Evolutionary conservation across 2,113 vertebrate species (phyloP).

Genomic region (Carassius auratus): DNA sequence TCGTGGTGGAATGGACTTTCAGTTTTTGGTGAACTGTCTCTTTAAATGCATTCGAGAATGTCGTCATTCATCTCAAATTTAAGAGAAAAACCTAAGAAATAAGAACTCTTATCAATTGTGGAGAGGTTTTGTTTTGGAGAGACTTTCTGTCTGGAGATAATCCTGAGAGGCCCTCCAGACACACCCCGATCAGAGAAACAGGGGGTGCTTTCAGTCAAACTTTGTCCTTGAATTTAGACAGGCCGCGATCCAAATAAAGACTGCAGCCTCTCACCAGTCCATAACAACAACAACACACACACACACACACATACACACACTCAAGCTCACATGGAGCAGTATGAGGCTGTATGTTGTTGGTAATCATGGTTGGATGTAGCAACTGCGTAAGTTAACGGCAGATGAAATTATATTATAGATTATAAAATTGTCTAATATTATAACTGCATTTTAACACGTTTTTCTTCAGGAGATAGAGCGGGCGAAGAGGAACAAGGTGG

Average conservation of each 20-base stretch:
- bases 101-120: background rate
- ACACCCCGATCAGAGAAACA: conserved; percentile 30
- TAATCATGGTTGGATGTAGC: conserved; percentile 46
- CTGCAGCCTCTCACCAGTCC: background rate
- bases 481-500: conserved; percentile 86
- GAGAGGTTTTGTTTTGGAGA: too few species aligned
- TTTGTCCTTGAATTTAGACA: conserved; percentile 26
- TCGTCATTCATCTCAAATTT: too few species aligned
- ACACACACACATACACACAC: too few species aligned
- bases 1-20: too few species aligned
- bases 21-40: background rate
- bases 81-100: too few species aligned
- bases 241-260: conserved; percentile 51
- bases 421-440: background rate
- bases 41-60: background rate
- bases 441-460: conserved; percentile 1
- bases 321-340: background rate
- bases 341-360: conserved; percentile 27
- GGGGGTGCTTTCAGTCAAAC: conserved; percentile 52
- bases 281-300: background rate
- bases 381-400: conserved; percentile 34
- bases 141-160: conserved; percentile 13
- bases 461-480: conserved; percentile 57
- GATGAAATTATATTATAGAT: background rate
- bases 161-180: background rate